Percentiles rank a stretch among this genome's conserved stretches.
phyloP scores from a whole-genome alignment of 2,888 invertebrate genomes.

The Cotesia congregata region DNA sequence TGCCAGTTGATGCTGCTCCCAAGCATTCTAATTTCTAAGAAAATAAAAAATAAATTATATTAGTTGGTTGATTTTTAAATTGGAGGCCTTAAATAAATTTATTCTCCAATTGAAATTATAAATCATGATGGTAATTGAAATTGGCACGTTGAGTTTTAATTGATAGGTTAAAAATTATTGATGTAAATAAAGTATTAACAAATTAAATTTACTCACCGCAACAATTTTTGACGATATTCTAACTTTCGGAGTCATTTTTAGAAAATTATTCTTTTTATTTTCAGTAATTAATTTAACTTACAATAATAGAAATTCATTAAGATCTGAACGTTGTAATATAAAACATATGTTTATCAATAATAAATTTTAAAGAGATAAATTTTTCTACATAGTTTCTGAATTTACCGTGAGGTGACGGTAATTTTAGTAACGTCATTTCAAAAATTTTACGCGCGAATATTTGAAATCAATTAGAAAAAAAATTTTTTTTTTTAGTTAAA shows the following conservation, averaged over 20 bases:
- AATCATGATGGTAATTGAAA: not conserved
- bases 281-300: not conserved
- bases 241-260: constrained; percentile 81
- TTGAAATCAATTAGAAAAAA: too few relatives aligned
- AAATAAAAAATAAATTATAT: constrained; percentile 29
- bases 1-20: constrained; percentile 77
- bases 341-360: not conserved
- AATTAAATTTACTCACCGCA: constrained; percentile 72
- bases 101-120: too few relatives aligned
- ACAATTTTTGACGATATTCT: constrained; percentile 80
- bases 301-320: not conserved
- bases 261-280: not conserved
- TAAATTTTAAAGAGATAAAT: not conserved
- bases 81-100: too few relatives aligned
- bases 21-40: constrained; percentile 78
- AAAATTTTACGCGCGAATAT: not conserved
- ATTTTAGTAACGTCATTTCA: not conserved
- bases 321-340: not conserved
- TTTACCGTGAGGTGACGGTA: not conserved
- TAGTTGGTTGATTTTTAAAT: not conserved
- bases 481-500: too few relatives aligned
- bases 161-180: constrained; percentile 34
- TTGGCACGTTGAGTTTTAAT: constrained; percentile 34
- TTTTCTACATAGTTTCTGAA: not conserved
- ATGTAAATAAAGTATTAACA: constrained; percentile 38